These are phyloP conservation scores for Parus major DNA, from an alignment of 2,113 vertebrate species.

Conservation along the genomic window DNA sequence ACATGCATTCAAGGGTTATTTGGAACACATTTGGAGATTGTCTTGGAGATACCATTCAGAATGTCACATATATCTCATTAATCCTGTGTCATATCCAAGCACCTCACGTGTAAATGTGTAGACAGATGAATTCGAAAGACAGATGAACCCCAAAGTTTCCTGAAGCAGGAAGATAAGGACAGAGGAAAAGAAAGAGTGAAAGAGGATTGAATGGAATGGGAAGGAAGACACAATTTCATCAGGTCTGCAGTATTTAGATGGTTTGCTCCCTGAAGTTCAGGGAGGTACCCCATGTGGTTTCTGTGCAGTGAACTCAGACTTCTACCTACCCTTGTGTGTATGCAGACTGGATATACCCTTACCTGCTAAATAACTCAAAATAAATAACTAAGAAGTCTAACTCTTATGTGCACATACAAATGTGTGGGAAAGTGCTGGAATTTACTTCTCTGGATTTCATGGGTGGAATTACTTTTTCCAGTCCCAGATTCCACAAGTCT, in stretches of 20 bases:
- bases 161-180: neutral
- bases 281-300: neutral
- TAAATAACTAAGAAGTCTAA: neutral
- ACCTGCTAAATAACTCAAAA: neutral
- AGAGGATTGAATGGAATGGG: neutral
- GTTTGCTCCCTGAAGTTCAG: neutral
- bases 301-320: neutral
- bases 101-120: rapidly evolving
- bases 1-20: neutral
- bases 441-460: neutral
- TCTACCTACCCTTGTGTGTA: neutral
- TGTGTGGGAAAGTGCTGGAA: neutral
- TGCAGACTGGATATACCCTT: neutral
- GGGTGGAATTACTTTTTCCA: neutral
- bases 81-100: neutral
- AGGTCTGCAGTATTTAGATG: neutral
- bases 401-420: neutral
- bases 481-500: neutral
- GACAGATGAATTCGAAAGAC: neutral
- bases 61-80: neutral
- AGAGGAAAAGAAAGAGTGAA: neutral
- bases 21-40: neutral
- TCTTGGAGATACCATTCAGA: neutral
- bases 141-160: neutral
- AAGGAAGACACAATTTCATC: neutral